These are phyloP conservation scores for Cyanistes caeruleus DNA, from an alignment of 2,113 vertebrate species.

Conservation along the genomic window DNA sequence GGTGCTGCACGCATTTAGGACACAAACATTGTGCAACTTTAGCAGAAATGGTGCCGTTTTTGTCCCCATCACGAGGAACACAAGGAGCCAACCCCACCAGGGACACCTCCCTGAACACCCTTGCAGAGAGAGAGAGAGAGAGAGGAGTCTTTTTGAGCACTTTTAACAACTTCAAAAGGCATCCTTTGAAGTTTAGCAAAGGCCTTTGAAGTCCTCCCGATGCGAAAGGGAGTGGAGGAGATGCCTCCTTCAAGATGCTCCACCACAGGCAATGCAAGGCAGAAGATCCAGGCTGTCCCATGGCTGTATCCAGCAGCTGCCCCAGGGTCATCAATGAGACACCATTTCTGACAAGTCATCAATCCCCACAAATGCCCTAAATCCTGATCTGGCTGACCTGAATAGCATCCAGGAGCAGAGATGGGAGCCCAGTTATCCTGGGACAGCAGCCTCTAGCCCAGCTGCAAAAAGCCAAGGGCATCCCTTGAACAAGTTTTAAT, in stretches of 20 bases:
- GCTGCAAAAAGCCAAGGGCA: background rate
- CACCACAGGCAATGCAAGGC: background rate
- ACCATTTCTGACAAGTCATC: background rate
- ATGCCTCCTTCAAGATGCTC: background rate
- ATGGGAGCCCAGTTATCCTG: background rate
- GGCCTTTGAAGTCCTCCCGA: background rate
- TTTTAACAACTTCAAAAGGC: slow-evolving; percentile 29
- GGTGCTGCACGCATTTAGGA: background rate
- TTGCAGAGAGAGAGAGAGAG: background rate
- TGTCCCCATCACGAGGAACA: background rate
- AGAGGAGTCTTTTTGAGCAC: background rate
- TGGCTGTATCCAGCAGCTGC: background rate
- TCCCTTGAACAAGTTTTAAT: background rate
- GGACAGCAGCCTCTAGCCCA: background rate
- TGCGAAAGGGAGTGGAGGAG: background rate
- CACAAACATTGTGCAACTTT: background rate
- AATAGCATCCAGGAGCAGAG: background rate
- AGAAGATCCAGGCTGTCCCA: accelerated
- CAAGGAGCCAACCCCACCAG: background rate
- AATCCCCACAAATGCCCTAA: background rate
- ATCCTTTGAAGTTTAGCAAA: slow-evolving; percentile 18
- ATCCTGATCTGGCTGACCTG: background rate
- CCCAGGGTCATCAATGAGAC: accelerated
- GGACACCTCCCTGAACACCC: background rate
- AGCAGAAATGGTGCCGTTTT: background rate